Evolutionary conservation across 2,888 invertebrate species (phyloP), one percentile per base, ranked within the genome.

Genomic region (Atrina japonica): DNA sequence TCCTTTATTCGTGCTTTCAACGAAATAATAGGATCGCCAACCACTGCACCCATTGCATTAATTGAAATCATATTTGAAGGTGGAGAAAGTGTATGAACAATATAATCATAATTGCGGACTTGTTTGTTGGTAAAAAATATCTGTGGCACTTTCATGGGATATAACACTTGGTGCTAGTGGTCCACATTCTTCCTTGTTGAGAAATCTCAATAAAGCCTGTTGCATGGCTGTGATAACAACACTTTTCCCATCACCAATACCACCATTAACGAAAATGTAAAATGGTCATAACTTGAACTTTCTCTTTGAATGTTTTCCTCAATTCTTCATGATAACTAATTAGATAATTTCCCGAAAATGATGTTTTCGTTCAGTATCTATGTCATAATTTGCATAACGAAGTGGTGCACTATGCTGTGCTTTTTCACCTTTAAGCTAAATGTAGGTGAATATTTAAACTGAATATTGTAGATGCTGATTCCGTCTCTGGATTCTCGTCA

Each of bases 221-320:
- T 64, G 61, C 11, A 75, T 18, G 11, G 75, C 65, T 27, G 29
- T 64, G 16, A 65, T 45, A 7, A 73, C 60, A 59, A 56, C 21
- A 29, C 55, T 50, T 58, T 75, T 75, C 14, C 66, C 72, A 23
- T 73, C 72, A 49, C 69, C 75, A 53, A 69, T 69, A 5, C 72
- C 72, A 49, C 75, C 75, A 53, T 52, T 61, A 5, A 72, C 35
- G 35, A 75, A 75, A 14, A 53, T 56, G 53, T 65, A 60, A 25
- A 75, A 52, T 41, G 64, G 69, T 53, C 55, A 55, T 18, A 65
- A 23, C 14, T 55, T 14, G 16, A n/a, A 25, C 65, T 55, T 5
- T 65, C 23, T 21, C 65, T 30, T 16, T 47, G 2, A 29, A 66
- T 43, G 5, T 18, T 21, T 16, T 30, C 18, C 52, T 63, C 40